Percentiles rank a stretch among this genome's conserved stretches.
Evolutionary conservation across 2,797 vertebrate species (phyloP).

Genomic region (Spinus olivaceus): DNA sequence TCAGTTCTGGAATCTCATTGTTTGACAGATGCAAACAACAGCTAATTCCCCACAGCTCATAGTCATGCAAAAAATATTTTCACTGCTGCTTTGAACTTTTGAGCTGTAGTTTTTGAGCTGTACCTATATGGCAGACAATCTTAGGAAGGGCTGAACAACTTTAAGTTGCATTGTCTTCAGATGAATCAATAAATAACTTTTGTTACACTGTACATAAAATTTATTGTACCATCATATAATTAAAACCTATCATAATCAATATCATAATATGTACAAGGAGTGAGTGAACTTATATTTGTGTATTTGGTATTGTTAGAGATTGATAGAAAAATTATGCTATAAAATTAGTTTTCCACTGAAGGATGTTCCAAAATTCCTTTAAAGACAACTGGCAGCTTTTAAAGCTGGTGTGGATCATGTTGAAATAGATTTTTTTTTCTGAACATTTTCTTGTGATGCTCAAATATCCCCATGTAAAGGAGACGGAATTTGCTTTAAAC

Average conservation of each 20-base stretch:
- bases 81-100: background rate
- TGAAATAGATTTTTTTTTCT: background rate
- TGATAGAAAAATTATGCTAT: background rate
- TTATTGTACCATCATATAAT: background rate
- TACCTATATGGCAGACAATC: background rate
- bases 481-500: background rate
- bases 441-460: background rate
- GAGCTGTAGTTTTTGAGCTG: background rate
- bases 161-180: background rate
- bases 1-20: background rate
- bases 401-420: background rate
- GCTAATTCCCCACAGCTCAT: background rate
- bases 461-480: background rate
- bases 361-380: background rate
- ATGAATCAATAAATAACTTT: background rate
- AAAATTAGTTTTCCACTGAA: background rate
- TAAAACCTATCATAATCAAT: background rate
- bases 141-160: background rate
- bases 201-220: background rate
- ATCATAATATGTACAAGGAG: background rate
- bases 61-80: background rate
- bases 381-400: background rate
- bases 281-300: background rate
- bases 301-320: background rate
- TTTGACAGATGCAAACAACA: background rate